Base-by-base conservation (phyloP, 2,797 vertebrate genomes). In the Sylvia borin region DNA sequence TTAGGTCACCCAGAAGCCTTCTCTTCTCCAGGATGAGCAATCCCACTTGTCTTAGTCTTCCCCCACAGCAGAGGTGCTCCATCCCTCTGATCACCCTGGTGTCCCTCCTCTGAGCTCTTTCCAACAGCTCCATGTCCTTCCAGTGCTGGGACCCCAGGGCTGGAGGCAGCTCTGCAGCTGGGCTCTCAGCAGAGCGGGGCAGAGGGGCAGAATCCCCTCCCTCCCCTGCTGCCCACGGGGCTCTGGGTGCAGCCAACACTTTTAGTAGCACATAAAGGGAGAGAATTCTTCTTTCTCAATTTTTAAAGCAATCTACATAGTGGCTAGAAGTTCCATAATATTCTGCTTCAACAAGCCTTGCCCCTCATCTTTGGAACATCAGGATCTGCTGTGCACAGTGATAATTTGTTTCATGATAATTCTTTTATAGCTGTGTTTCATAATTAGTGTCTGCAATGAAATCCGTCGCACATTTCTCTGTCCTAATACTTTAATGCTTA, bases 1-100 rank as follows among this genome's bases (percentile, higher is more conserved):
- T 9, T 29, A 47, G 16, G 29, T 53, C 29, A 25, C 5, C 7
- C 16, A 20, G 25, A 53, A 54, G 10, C 34, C 17, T 40, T 62
- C 34, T 47, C 11, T 47, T 54, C 31, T 55, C 20, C 20, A 48
- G 14, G 5, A 16, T 77, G 31, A 62, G 6, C 8, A 18, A 31
- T 3, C 6, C 13, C 34, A 15, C 1, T 38, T 40, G 3, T 34
- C 34, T 21, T 17, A 77, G 25, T 3, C 17, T 55, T 62, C 7
- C 14, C 11, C 1, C 42, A 18, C 1, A 15, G 40, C 1, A 62
- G 9, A 40, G 17, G 11, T 1, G 9, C 25, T 47, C 9, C 27
- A 10, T 22, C 8, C 12, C 34, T 70, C 40, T 62, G 13, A 40
- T 21, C 24, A 8, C 5, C 14, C 10, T 25, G n/a, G 13, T 31